phyloP scores from a whole-genome alignment of 2,888 invertebrate genomes.

The Oscheius sp. region DNA sequence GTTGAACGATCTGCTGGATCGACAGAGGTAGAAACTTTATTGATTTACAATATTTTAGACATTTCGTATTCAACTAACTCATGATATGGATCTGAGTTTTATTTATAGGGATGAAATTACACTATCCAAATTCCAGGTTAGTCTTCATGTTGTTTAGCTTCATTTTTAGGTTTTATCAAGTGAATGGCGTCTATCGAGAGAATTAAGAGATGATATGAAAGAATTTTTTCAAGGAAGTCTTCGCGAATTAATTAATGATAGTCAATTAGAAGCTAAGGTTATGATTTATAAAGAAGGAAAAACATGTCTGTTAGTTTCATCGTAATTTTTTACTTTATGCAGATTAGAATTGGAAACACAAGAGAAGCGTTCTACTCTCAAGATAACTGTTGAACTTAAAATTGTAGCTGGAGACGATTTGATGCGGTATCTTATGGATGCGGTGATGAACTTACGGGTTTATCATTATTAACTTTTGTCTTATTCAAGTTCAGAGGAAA shows the following conservation, averaged over 20 bases:
- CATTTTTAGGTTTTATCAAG: slow-evolving; percentile 1
- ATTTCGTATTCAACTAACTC: neutral
- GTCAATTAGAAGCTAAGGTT: neutral
- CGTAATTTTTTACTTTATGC: neutral
- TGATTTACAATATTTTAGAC: neutral
- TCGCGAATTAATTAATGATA: neutral
- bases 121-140: slow-evolving; percentile 10
- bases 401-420: slow-evolving; percentile 2
- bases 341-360: slow-evolving; percentile 16
- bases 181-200: slow-evolving; percentile 9
- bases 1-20: neutral
- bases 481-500: neutral
- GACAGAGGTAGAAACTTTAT: neutral
- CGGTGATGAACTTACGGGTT: neutral
- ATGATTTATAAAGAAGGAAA: neutral
- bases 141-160: neutral
- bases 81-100: slow-evolving; percentile 10
- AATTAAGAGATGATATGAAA: slow-evolving; percentile 18
- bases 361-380: neutral
- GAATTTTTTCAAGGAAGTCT: slow-evolving; percentile 13
- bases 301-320: slow-evolving; percentile 2
- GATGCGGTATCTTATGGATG: neutral
- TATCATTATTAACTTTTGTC: neutral
- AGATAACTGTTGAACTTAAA: slow-evolving; percentile 2
- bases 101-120: slow-evolving; percentile 15